Percentiles rank a stretch among this genome's conserved stretches.
Conservation (phyloP, 2,113 vertebrate genomes). For the Typhlomys cinereus region DNA sequence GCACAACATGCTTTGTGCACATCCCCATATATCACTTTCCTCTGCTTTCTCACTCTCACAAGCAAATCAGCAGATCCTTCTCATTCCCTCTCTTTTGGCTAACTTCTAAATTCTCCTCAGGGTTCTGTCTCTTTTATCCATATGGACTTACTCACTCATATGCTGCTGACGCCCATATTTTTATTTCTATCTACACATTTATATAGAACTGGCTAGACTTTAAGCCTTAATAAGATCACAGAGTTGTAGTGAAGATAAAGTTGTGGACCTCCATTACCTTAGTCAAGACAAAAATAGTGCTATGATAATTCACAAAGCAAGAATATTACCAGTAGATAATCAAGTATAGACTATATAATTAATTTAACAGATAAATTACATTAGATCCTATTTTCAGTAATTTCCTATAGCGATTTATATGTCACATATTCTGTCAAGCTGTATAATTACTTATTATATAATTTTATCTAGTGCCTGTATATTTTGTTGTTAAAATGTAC, state of each 20-base stretch:
- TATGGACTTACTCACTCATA: background rate
- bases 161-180: background rate
- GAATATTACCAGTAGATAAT: background rate
- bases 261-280: background rate
- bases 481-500: conserved; percentile 27
- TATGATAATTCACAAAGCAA: background rate
- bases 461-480: background rate
- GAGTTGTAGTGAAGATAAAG: background rate
- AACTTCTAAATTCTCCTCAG: background rate
- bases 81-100: background rate
- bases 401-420: conserved; percentile 31
- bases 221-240: background rate
- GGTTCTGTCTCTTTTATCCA: background rate
- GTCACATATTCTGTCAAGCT: conserved; percentile 6
- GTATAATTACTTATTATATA: conserved; percentile 13
- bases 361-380: background rate
- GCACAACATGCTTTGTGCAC: too few species aligned
- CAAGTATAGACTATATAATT: background rate
- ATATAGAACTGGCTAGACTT: background rate
- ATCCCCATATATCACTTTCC: too few species aligned
- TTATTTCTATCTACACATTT: background rate
- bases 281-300: background rate
- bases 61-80: too few species aligned
- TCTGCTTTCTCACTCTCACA: too few species aligned
- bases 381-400: conserved; percentile 33